These are phyloP conservation scores for Andrena bicolor DNA, from an alignment of 2,888 invertebrate species.

Conservation along the genomic window DNA sequence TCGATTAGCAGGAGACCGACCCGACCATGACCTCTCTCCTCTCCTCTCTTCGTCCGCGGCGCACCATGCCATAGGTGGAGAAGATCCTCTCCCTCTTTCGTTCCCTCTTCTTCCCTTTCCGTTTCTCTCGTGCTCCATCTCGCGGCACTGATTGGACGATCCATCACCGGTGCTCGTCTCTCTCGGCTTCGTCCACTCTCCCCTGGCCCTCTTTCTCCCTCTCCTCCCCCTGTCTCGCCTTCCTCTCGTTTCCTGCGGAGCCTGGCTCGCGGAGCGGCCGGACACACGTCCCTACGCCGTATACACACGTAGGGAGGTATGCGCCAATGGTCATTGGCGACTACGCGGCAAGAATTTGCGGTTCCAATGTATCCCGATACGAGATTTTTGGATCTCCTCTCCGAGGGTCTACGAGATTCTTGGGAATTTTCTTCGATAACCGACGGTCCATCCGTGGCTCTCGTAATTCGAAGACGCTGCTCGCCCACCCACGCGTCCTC, in stretches of 20 bases:
- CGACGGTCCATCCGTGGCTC: background rate
- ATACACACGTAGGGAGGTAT: conserved; percentile 11
- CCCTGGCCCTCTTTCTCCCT: conserved; percentile 30
- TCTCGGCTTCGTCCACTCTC: conserved; percentile 42
- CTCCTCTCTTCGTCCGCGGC: conserved; percentile 63
- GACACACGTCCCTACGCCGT: conserved; percentile 66
- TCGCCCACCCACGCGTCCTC: background rate
- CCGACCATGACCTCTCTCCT: conserved; percentile 84
- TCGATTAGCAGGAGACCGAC: conserved; percentile 84
- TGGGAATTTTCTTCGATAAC: background rate
- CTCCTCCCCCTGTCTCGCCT: conserved; percentile 55
- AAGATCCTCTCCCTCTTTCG: conserved; percentile 70
- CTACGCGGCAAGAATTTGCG: background rate
- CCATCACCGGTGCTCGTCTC: conserved; percentile 85
- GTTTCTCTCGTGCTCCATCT: conserved; percentile 83
- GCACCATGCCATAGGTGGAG: conserved; percentile 77
- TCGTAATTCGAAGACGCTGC: background rate
- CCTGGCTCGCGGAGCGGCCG: conserved; percentile 68
- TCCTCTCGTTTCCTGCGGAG: conserved; percentile 64
- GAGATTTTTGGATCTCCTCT: background rate
- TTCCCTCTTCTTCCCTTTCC: conserved; percentile 71
- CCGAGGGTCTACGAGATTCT: background rate
- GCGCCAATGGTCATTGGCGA: conserved; percentile 19
- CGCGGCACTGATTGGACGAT: conserved; percentile 87
- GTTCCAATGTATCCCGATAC: background rate